Conservation (phyloP, 2,113 vertebrate genomes). For the Hiodon tergisus region DNA sequence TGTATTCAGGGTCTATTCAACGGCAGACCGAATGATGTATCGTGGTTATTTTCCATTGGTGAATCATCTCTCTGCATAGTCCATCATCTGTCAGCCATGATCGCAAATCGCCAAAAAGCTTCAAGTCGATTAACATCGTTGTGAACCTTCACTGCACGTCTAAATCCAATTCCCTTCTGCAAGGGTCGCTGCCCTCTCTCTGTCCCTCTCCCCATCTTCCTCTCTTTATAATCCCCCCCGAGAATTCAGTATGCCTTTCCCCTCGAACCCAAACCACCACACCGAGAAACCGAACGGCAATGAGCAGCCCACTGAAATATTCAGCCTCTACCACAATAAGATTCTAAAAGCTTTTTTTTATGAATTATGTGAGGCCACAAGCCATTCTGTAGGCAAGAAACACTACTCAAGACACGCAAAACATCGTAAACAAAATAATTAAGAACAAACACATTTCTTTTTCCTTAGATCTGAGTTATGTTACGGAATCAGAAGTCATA, state of each 20-base stretch:
- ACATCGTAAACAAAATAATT: conserved; percentile 21
- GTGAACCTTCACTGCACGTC: too few relatives aligned
- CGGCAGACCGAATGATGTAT: conserved; percentile 36
- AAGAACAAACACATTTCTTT: conserved; percentile 7
- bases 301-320: conserved; percentile 31
- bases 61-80: neutral
- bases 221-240: conserved; percentile 2
- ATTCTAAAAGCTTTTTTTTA: conserved; percentile 27
- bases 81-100: too few relatives aligned
- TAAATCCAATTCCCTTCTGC: too few relatives aligned
- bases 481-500: neutral
- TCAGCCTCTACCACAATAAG: conserved; percentile 12
- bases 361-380: conserved; percentile 7
- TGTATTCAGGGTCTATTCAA: conserved; percentile 32
- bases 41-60: conserved; percentile 11
- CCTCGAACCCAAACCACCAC: neutral
- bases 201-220: neutral
- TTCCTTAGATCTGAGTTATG: conserved; percentile 4
- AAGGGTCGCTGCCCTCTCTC: too few relatives aligned
- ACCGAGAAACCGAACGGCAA: neutral
- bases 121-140: too few relatives aligned
- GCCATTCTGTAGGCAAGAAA: conserved; percentile 18
- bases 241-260: too few relatives aligned
- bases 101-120: too few relatives aligned
- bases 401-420: conserved; percentile 1